Conservation (phyloP, 2,888 invertebrate genomes). For the Antheraea assamensis region DNA sequence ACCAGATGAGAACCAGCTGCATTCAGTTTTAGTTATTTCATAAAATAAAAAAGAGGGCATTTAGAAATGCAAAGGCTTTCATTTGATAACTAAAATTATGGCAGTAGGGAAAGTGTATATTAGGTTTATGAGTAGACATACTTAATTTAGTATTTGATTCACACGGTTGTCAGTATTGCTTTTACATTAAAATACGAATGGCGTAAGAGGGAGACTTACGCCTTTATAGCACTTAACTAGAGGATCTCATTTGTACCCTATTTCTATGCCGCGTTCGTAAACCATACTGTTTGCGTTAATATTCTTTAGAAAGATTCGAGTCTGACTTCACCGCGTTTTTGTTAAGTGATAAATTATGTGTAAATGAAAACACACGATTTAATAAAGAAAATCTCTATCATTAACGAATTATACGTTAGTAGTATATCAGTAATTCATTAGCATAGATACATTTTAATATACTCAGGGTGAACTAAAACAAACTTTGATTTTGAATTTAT, state of each 20-base stretch:
- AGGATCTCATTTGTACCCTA: constrained; percentile 74
- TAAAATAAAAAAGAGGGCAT: too few species aligned
- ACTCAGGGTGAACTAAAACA: too few species aligned
- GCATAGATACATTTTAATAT: too few species aligned
- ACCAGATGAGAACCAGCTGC: too few species aligned
- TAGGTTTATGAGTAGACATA: neutral
- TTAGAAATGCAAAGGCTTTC: too few species aligned
- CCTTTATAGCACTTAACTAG: constrained; percentile 67
- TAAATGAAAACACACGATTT: neutral
- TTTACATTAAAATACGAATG: constrained; percentile 37
- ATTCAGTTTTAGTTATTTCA: too few species aligned
- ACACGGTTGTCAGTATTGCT: neutral
- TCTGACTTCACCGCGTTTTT: constrained; percentile 59
- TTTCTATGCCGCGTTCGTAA: constrained; percentile 72
- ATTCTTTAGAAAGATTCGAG: constrained; percentile 61
- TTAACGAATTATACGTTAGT: too few species aligned
- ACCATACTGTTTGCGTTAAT: constrained; percentile 53
- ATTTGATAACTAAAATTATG: too few species aligned
- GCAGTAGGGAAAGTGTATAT: too few species aligned
- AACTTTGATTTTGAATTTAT: too few species aligned
- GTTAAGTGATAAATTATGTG: constrained; percentile 59
- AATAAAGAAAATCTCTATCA: neutral
- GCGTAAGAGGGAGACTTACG: constrained; percentile 44
- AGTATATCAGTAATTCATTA: too few species aligned
- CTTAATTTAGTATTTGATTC: neutral